A percentile compares a stretch with the other conserved stretches of the same genome.
phyloP scores from a whole-genome alignment of 2,113 vertebrate genomes.

The Lepus americanus region DNA sequence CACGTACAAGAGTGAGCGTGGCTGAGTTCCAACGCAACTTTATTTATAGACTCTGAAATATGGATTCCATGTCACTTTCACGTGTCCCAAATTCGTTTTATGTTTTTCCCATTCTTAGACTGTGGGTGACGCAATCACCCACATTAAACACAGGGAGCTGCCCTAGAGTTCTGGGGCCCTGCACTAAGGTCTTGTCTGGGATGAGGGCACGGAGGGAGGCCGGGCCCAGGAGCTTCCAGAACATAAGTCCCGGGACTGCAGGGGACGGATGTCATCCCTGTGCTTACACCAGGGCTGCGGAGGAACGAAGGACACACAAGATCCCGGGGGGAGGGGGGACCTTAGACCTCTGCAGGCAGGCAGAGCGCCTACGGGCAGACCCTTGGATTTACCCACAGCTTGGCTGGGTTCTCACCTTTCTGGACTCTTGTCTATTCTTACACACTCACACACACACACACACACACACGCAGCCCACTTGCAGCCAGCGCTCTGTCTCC shows the following conservation, averaged over 20 bases:
- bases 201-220: background rate
- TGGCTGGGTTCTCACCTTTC: background rate
- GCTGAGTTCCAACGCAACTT: slow-evolving; percentile 39
- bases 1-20: background rate
- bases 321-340: background rate
- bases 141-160: background rate
- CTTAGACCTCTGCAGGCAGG: background rate
- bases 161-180: rapidly evolving
- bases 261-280: background rate
- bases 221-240: background rate
- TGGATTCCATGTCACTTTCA: slow-evolving; percentile 8
- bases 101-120: background rate
- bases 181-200: rapidly evolving
- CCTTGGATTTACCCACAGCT: background rate
- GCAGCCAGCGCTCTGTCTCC: background rate
- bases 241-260: background rate
- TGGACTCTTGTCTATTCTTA: background rate
- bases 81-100: background rate
- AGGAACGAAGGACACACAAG: background rate
- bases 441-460: background rate
- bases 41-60: slow-evolving; percentile 60
- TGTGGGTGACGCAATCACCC: background rate
- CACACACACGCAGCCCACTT: background rate
- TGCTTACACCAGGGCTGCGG: background rate
- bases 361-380: background rate